Conservation (phyloP, 2,888 invertebrate species). For the Apotomis betuletana region DNA sequence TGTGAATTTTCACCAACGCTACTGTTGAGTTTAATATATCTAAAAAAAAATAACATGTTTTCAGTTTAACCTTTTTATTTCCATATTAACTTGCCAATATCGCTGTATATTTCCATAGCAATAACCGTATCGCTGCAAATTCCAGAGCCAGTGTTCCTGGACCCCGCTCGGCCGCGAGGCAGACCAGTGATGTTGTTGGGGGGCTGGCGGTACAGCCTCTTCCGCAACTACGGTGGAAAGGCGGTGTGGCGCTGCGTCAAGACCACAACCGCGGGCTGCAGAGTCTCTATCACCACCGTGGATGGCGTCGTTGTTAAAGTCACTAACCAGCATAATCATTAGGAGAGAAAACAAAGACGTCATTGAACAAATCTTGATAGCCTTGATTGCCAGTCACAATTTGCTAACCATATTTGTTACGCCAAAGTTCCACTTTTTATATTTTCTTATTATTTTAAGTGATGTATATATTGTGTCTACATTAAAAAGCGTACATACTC, state of each 20-base stretch:
- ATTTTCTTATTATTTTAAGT: too few species aligned
- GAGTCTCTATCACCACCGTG: slow-evolving; percentile 24
- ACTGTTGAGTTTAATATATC: too few species aligned
- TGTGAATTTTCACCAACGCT: background rate
- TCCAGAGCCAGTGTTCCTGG: slow-evolving; percentile 15
- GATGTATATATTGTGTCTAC: too few species aligned
- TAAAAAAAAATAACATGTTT: background rate
- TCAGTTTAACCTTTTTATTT: background rate
- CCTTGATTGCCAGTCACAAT: too few species aligned
- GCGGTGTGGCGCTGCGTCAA: slow-evolving; percentile 48
- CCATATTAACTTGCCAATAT: background rate
- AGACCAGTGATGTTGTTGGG: slow-evolving; percentile 10
- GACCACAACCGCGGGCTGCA: slow-evolving; percentile 4
- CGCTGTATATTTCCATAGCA: background rate
- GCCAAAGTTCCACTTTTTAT: too few species aligned
- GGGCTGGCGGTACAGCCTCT: slow-evolving; percentile 17
- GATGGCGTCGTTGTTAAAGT: slow-evolving; percentile 17
- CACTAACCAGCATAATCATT: slow-evolving; percentile 24
- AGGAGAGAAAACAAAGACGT: background rate
- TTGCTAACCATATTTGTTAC: too few species aligned
- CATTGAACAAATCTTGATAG: too few species aligned
- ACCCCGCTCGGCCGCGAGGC: slow-evolving; percentile 1
- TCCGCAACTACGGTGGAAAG: slow-evolving; percentile 38
- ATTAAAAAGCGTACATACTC: too few species aligned
- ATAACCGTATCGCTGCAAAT: background rate